A percentile compares a stretch with the other conserved stretches of the same genome.
phyloP scores from a whole-genome alignment of 1,140 invertebrate species.

The Ctenoplectra terminalis region DNA sequence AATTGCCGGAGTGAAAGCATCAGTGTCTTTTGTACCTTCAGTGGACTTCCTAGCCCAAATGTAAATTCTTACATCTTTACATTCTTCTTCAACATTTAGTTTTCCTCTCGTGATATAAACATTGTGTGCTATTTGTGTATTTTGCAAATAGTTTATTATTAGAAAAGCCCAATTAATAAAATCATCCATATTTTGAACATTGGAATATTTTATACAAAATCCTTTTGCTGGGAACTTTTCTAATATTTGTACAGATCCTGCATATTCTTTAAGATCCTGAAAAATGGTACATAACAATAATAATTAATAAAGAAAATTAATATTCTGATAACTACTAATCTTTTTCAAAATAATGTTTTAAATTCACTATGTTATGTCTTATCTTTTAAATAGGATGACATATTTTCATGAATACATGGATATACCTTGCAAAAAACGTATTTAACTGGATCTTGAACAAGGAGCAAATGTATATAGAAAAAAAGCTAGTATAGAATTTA shows the following conservation, averaged over 20 bases:
- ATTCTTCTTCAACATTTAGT: slow-evolving; percentile 56
- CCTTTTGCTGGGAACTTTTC: slow-evolving; percentile 84
- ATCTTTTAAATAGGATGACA: too few species aligned
- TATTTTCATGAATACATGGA: too few species aligned
- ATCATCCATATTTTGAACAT: slow-evolving; percentile 72
- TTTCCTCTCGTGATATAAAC: slow-evolving; percentile 86
- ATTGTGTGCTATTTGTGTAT: slow-evolving; percentile 87
- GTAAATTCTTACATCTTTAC: slow-evolving; percentile 84
- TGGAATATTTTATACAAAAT: slow-evolving; percentile 85
- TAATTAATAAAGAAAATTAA: too few species aligned
- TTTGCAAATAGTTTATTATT: slow-evolving; percentile 83
- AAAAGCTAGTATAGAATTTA: too few species aligned
- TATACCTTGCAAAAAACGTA: too few species aligned
- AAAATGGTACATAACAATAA: slow-evolving; percentile 68
- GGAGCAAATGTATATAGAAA: too few species aligned
- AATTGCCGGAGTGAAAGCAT: slow-evolving; percentile 85
- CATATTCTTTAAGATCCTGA: slow-evolving; percentile 82
- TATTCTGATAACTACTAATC: too few species aligned
- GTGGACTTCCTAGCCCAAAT: slow-evolving; percentile 86
- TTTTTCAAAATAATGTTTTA: too few species aligned
- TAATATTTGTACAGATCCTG: slow-evolving; percentile 82
- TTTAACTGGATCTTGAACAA: too few species aligned
- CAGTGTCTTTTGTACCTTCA: slow-evolving; percentile 83
- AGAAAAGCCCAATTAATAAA: slow-evolving; percentile 79
- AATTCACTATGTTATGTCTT: too few species aligned